A percentile compares a stretch with the other conserved stretches of the same genome.
These are phyloP conservation scores for Scomber colias DNA, from an alignment of 2,113 vertebrate genomes.

Conservation along the genomic window DNA sequence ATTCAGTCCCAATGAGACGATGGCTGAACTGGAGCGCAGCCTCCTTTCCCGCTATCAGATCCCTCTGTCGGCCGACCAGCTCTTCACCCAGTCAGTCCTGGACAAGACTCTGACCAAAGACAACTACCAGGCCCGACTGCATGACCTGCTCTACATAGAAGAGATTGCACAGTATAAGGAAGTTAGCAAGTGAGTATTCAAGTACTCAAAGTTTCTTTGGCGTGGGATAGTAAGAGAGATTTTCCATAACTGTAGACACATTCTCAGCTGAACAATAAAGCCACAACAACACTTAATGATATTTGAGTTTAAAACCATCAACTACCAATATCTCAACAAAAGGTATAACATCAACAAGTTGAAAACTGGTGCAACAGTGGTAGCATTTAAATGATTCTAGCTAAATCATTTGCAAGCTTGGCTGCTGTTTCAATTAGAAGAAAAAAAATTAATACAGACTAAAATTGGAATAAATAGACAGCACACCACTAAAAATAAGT, in stretches of 20 bases:
- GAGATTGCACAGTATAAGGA: constrained; percentile 99
- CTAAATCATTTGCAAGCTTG: no score
- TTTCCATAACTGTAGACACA: neutral
- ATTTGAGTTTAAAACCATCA: neutral
- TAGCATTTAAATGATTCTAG: no score
- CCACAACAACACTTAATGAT: neutral
- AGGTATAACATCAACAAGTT: neutral
- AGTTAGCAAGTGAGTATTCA: constrained; percentile 96
- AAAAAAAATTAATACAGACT: no score
- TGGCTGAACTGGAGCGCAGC: constrained; percentile 96
- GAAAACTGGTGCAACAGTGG: no score
- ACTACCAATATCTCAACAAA: neutral
- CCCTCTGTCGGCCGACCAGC: constrained; percentile 97
- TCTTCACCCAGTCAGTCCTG: constrained; percentile 98
- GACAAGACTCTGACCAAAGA: constrained; percentile 96
- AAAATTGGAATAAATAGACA: no score
- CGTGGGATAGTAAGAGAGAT: neutral
- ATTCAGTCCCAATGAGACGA: constrained; percentile 93
- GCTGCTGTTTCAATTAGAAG: no score
- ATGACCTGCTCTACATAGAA: constrained; percentile 98
- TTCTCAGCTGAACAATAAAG: neutral
- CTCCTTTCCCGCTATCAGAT: constrained; percentile 98
- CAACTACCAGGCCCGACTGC: constrained; percentile 97
- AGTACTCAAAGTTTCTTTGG: neutral
- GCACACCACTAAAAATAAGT: no score